Conservation (phyloP, 1,140 invertebrate species). For the Samia ricini region DNA sequence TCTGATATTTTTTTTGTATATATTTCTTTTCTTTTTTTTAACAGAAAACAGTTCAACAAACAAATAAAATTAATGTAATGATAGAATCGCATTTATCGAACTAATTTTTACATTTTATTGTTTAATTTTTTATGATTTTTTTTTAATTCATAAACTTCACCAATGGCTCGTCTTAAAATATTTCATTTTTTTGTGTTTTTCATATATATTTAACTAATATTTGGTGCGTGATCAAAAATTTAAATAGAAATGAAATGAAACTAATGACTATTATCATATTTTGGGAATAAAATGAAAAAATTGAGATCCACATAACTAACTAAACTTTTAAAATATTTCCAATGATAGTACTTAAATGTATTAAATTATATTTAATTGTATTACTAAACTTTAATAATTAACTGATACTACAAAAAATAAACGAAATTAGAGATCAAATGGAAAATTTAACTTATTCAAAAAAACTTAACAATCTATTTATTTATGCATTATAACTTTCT, state of each 20-base stretch:
- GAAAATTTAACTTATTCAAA: constrained; percentile 46
- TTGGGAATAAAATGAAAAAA: constrained; percentile 70
- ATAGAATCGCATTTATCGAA: constrained; percentile 28
- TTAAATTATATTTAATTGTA: constrained; percentile 30
- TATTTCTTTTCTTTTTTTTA: constrained; percentile 25
- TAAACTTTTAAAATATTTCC: constrained; percentile 24
- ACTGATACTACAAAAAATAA: constrained; percentile 58
- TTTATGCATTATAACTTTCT: background rate
- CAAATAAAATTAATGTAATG: constrained; percentile 26
- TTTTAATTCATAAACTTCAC: background rate
- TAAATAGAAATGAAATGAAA: constrained; percentile 35
- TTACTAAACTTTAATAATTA: constrained; percentile 67
- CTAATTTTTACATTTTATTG: constrained; percentile 45
- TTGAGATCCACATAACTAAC: constrained; percentile 62
- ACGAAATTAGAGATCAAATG: constrained; percentile 73
- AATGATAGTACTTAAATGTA: constrained; percentile 38
- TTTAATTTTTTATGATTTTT: constrained; percentile 21
- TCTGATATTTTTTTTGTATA: background rate
- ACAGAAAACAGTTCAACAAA: constrained; percentile 45
- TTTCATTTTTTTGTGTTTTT: background rate
- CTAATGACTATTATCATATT: constrained; percentile 67
- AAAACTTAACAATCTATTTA: constrained; percentile 62
- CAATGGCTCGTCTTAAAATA: no score
- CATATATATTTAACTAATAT: constrained; percentile 63
- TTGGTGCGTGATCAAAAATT: constrained; percentile 57